These are phyloP conservation scores for Nyctibius bracteatus DNA, from an alignment of 2,113 vertebrate genomes.

Conservation along the genomic window DNA sequence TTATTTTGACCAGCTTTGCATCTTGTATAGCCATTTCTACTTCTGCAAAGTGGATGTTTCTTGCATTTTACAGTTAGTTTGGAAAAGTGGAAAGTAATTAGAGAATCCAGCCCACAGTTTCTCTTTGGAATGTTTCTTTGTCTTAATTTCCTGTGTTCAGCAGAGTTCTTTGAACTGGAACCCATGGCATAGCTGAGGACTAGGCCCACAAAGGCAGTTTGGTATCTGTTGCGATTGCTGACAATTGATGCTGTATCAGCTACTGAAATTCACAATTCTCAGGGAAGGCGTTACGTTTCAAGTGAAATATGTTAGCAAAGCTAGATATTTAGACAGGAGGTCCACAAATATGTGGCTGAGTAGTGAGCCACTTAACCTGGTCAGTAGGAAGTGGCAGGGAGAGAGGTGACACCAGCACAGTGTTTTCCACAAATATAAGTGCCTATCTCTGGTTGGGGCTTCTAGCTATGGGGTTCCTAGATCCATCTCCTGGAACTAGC, in stretches of 20 bases:
- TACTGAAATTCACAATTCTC: not conserved
- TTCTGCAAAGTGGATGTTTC: not conserved
- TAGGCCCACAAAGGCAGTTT: not conserved
- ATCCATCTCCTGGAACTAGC: not conserved
- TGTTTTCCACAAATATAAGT: not conserved
- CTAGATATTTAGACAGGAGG: not conserved
- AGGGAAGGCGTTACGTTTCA: not conserved
- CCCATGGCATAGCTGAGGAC: not conserved
- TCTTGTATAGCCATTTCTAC: not conserved
- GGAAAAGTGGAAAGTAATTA: not conserved
- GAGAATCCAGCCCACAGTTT: not conserved
- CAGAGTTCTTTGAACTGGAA: not conserved
- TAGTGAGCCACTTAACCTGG: not conserved
- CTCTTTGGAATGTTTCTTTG: not conserved
- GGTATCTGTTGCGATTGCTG: not conserved
- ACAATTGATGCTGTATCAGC: not conserved
- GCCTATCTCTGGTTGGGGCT: not conserved
- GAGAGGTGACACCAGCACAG: fast-evolving
- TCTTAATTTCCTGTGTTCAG: not conserved
- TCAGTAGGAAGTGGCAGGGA: not conserved
- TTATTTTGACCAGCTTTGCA: not conserved
- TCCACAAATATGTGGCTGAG: not conserved
- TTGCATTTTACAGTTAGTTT: not conserved
- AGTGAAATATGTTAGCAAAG: not conserved
- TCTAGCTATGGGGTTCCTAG: not conserved